Evolutionary conservation across 1,140 invertebrate genomes (phyloP).

Genomic region (Tetramorium parvispinum): DNA sequence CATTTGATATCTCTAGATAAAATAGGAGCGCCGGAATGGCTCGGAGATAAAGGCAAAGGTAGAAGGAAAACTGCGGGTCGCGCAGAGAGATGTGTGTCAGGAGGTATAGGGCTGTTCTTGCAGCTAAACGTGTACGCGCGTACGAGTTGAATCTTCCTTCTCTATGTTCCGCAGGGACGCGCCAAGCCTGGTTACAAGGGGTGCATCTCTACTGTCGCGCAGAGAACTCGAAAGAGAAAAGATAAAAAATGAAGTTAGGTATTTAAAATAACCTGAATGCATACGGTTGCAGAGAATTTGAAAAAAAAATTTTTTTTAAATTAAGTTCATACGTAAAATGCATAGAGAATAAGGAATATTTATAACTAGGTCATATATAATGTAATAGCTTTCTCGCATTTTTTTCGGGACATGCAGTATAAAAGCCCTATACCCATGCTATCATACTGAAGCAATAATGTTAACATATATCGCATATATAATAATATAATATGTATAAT

Average conservation of each 20-base stretch:
- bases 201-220: not conserved
- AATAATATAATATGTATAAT: no score
- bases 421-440: not conserved
- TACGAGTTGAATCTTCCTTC: slow-evolving; percentile 23
- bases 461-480: no score
- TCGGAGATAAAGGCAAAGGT: slow-evolving; percentile 58
- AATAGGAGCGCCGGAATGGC: slow-evolving; percentile 62
- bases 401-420: not conserved
- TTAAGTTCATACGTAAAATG: no score
- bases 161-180: not conserved
- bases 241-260: not conserved
- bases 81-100: slow-evolving; percentile 61
- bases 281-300: not conserved
- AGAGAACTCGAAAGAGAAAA: not conserved
- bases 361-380: not conserved
- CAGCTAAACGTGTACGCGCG: slow-evolving; percentile 14
- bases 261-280: not conserved
- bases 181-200: not conserved
- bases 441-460: not conserved
- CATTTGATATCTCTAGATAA: slow-evolving; percentile 80
- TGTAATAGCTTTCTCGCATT: not conserved
- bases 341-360: not conserved
- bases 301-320: no score
- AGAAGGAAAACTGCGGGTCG: slow-evolving; percentile 51
- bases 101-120: slow-evolving; percentile 37